Base-by-base conservation (phyloP, 2,113 vertebrate species). In the Tachycineta bicolor region DNA sequence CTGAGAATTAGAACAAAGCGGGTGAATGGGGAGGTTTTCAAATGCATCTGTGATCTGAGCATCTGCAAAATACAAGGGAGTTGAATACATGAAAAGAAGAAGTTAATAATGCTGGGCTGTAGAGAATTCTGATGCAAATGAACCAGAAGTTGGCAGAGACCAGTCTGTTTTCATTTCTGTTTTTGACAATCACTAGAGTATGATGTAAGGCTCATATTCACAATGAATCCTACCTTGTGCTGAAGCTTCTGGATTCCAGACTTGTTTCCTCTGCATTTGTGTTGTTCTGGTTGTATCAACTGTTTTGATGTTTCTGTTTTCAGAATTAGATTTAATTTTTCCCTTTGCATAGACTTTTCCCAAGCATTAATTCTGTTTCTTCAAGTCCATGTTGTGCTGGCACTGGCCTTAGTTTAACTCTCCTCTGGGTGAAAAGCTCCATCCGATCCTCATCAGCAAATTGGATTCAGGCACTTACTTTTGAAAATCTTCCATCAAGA, bases 31-130 rank as follows among this genome's bases (percentile, higher is more conserved):
- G 29, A 91, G 82, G 87, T 47, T 96, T 97, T 94, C 89, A 89
- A 94, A 94, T 56, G 73, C 96, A 96, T 86, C 91, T 94, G 91
- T 84, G 79, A 89, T 89, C 79, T 53, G 87, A 91, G 89, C 94
- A 95, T 87, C 90, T 94, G 92, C 85, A 84, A 60, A 95, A 89
- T 50, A 96, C 49, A 85, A 91, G 77, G 74, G 81, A 93, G 37
- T 1, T 94, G 84, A 95, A 95, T 76, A 50, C 83, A 90, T 90
- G 79, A 95, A 91, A 96, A 91, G 86, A 71, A 86, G 83, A 81
- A 93, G 78, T 94, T 94, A 96, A 95, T 96, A 95, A 82, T 67
- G 68, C 83, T 70, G 31, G 87, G 68, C 37, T 70, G 10, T 22
- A 64, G 75, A 89, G 87, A 68, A 92, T 93, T 91, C 82, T 93